Conservation (phyloP, 2,888 invertebrate species). For the Linnaemya tessellans region DNA sequence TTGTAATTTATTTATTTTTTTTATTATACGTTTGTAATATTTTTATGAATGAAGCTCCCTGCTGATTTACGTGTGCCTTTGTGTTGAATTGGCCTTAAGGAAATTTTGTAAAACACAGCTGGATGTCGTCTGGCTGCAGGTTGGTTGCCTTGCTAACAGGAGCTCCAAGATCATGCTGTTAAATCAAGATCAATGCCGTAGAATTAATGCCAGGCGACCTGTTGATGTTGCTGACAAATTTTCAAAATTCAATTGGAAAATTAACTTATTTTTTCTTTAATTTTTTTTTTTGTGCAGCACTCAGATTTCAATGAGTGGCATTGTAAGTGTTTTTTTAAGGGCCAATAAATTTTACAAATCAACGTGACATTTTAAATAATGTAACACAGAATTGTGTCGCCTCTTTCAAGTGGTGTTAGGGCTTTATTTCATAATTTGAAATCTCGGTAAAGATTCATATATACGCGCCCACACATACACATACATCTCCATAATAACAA, state of each 20-base stretch:
- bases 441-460: background rate
- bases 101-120: conserved; percentile 58
- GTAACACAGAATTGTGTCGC: conserved; percentile 44
- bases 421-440: conserved; percentile 15
- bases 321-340: conserved; percentile 31
- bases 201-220: conserved; percentile 38
- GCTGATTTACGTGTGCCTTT: conserved; percentile 68
- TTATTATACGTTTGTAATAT: background rate
- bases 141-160: conserved; percentile 48
- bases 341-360: conserved; percentile 18
- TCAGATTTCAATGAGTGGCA: conserved; percentile 30
- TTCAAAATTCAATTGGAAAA: conserved; percentile 24
- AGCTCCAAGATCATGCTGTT: conserved; percentile 62
- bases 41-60: conserved; percentile 76
- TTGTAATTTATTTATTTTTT: conserved; percentile 20
- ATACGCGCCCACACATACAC: no score
- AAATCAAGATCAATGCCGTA: conserved; percentile 57
- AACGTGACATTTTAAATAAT: conserved; percentile 48
- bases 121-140: conserved; percentile 36
- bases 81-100: conserved; percentile 6
- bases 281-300: background rate
- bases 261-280: conserved; percentile 10
- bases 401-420: conserved; percentile 35
- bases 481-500: background rate
- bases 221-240: conserved; percentile 39